Base-by-base conservation (phyloP, 1,140 invertebrate genomes). In the Drosophila sulfurigaster region DNA sequence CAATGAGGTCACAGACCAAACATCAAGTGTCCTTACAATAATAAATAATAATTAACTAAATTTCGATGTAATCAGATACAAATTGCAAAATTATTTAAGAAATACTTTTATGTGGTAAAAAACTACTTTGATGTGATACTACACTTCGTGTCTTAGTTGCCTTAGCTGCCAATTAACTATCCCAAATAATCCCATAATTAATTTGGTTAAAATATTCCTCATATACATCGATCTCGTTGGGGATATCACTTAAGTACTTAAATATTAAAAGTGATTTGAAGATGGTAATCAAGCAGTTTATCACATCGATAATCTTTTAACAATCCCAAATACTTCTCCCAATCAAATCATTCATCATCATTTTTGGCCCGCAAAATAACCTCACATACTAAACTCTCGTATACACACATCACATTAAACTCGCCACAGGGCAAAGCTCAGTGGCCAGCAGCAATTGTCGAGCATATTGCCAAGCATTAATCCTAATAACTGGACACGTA, bases 361-460 rank as follows among this genome's bases (percentile, higher is more conserved):
- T 35, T 35, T 43, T 38, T 30, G 8, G 3, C 43, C 30, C 5
- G 15, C 28, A 43, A 59, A 59, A 45, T 30, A 49, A 38, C 35
- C 28, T 3, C 41, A 25, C 43, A 35, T 35, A 46, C 16, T 25
- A 25, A 25, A 25, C 32, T 10, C 60, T 15, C 48, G 8, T 28
- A 38, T 8, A 35, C 41, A 38, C 48, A 56, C 46, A 48, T 41
- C 13, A 20, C 45, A 49, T 43, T 16, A 28, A 30, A 62, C 28
- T 48, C 8, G n/a, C 43, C n/a, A 30, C 1, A 30, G 15, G 54
- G 10, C 45, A 60, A 68, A 66, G 20, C 58, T 75, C 28, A 48
- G 15, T 13, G 10, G 1, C 32, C 35, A 77, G 82, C 85, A 88
- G 89, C 80, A 88, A 85, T 76, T 89, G 78, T 81, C 65, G 52